Evolutionary conservation across 2,113 vertebrate genomes (phyloP), one percentile per base, ranked within the genome.

Genomic region (Pseudonaja textilis): DNA sequence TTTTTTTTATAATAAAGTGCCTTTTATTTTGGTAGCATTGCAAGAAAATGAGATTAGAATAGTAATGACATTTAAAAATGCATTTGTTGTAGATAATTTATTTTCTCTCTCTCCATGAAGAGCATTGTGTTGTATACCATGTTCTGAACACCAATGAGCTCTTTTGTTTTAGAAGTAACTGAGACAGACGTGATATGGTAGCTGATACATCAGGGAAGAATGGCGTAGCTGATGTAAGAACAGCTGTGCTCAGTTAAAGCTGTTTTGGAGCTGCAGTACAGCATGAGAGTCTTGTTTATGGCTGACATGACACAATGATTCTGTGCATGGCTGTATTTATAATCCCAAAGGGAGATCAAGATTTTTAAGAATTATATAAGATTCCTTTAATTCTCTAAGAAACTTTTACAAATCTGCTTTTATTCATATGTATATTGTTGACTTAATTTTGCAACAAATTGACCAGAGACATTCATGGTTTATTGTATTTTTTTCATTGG

Each of bases 91-190:
- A 90, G 90, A 95, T 96, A 91, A 93, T 93, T 91, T 93, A 59
- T 94, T 93, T 96, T 89, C 64, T 42, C 29, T n/a, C 93, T 89
- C 45, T 81, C 14, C 0, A 23, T 29, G 45, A 93, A 95, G 95
- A 93, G 95, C 45, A 57, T 93, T 47, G 87, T 95, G 92, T 93
- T 96, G 93, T 95, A 96, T 96, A 94, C 95, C 45, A 3, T 96
- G 93, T 95, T 95, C 61, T 95, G 88, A 97, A 95, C 96, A 96
- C 97, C 95, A 96, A 1, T 95, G 93, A 93, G 95, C 90, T 93
- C 96, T 96, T 97, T 97, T 97, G 96, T 97, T 92, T 96, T 93
- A 94, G 95, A 96, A 95, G 96, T 95, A 95, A 95, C 95, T 91
- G 94, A 95, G 96, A 94, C 95, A 96, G 93, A 96, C 94, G 94